These are phyloP conservation scores for Scomber colias DNA, from an alignment of 2,113 vertebrate species.

Conservation along the genomic window DNA sequence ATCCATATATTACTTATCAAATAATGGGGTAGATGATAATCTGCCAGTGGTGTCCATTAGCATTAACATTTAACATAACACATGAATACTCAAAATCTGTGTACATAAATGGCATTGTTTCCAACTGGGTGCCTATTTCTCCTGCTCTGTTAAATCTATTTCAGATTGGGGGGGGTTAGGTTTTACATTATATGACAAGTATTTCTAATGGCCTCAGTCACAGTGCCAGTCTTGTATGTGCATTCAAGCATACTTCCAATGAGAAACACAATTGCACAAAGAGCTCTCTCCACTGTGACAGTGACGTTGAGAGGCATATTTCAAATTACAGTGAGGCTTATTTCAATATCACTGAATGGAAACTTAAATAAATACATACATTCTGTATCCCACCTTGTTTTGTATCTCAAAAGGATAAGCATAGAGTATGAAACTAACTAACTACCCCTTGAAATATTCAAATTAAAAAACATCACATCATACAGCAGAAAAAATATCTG, in stretches of 20 bases:
- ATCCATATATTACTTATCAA: constrained; percentile 34
- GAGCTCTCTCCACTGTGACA: constrained; percentile 21
- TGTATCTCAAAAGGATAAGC: too few relatives aligned
- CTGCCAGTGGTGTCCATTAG: constrained; percentile 1
- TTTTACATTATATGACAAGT: neutral
- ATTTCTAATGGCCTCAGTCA: neutral
- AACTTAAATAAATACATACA: neutral
- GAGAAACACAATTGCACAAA: constrained; percentile 5
- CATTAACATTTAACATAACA: constrained; percentile 6
- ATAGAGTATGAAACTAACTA: too few relatives aligned
- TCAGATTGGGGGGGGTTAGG: neutral
- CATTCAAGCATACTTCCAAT: constrained; percentile 41
- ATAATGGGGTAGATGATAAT: neutral
- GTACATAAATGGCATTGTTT: constrained; percentile 5
- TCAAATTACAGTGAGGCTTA: constrained; percentile 37
- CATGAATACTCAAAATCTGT: neutral
- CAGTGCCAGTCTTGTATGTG: constrained; percentile 12
- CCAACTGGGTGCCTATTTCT: neutral
- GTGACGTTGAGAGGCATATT: constrained; percentile 49
- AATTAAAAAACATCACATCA: too few relatives aligned
- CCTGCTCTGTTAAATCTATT: neutral
- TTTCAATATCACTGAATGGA: too few relatives aligned
- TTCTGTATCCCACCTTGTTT: neutral
- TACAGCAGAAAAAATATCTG: too few relatives aligned
- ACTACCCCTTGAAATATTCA: too few relatives aligned